phyloP scores from a whole-genome alignment of 2,113 vertebrate genomes.

The Paradoxurus hermaphroditus region DNA sequence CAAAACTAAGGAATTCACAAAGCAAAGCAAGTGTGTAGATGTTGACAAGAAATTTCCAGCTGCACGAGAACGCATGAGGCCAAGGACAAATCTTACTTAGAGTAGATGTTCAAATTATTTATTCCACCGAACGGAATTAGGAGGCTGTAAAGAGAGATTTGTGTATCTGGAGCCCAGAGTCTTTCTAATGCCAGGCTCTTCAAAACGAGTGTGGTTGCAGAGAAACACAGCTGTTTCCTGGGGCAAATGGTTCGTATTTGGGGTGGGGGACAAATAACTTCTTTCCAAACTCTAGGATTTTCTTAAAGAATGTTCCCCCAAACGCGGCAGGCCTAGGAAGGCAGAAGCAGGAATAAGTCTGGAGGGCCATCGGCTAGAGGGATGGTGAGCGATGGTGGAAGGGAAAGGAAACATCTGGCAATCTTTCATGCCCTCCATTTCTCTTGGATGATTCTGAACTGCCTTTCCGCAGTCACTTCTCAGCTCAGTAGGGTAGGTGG shows the following conservation, averaged over 20 bases:
- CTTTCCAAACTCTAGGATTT: slow-evolving; percentile 26
- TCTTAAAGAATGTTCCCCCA: not conserved
- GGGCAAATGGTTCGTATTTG: slow-evolving; percentile 28
- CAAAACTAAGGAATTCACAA: slow-evolving; percentile 46
- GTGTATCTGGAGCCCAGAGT: not conserved
- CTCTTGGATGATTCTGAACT: not conserved
- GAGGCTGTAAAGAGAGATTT: not conserved
- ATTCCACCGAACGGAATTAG: not conserved
- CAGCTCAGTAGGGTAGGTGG: not conserved
- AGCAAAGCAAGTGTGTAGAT: not conserved
- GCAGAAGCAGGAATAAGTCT: not conserved
- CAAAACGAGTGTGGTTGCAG: not conserved
- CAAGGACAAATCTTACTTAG: not conserved
- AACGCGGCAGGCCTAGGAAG: not conserved
- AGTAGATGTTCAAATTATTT: not conserved
- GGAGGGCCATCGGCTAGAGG: not conserved
- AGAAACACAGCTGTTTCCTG: slow-evolving; percentile 20
- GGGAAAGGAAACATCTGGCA: not conserved
- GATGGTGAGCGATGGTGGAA: not conserved
- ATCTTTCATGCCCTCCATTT: not conserved
- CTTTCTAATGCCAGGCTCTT: not conserved
- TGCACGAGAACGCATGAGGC: not conserved
- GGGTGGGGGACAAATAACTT: not conserved
- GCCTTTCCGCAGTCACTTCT: not conserved
- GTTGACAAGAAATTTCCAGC: slow-evolving; percentile 11